A percentile compares a stretch with the other conserved stretches of the same genome.
phyloP scores from a whole-genome alignment of 2,888 invertebrate genomes.

The Microctonus hyperodae region DNA sequence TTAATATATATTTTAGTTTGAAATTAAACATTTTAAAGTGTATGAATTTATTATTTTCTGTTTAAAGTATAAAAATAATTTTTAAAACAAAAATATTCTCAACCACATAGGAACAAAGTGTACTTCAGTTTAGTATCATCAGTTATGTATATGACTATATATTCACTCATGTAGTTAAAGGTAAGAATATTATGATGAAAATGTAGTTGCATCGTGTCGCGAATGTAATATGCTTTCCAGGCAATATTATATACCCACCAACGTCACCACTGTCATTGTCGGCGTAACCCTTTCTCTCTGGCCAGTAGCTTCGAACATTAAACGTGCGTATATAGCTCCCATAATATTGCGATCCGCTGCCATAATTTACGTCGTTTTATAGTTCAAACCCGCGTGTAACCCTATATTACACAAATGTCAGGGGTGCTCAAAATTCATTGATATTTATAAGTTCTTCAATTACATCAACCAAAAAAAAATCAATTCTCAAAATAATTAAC shows the following conservation, averaged over 20 bases:
- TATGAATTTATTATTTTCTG: no score
- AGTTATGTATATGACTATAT: neutral
- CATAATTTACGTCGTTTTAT: conserved; percentile 64
- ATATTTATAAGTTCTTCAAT: neutral
- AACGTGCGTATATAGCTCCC: conserved; percentile 64
- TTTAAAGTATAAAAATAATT: no score
- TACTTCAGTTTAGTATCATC: no score
- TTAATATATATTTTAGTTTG: no score
- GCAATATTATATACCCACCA: neutral
- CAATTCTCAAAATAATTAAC: no score
- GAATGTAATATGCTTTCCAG: neutral
- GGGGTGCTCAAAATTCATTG: conserved; percentile 44
- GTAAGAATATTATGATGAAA: neutral
- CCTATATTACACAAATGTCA: conserved; percentile 42
- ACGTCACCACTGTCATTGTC: neutral
- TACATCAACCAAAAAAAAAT: no score
- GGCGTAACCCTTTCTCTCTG: neutral
- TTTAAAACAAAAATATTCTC: no score
- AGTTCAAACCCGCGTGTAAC: conserved; percentile 62
- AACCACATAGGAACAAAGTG: no score
- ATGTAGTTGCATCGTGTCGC: neutral
- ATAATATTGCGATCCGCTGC: conserved; percentile 63
- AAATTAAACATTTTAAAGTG: no score
- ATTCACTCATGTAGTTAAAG: neutral
- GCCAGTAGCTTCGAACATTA: conserved; percentile 62